Evolutionary conservation across 2,888 invertebrate species (phyloP).

Genomic region (Kryphioiulus occultus): DNA sequence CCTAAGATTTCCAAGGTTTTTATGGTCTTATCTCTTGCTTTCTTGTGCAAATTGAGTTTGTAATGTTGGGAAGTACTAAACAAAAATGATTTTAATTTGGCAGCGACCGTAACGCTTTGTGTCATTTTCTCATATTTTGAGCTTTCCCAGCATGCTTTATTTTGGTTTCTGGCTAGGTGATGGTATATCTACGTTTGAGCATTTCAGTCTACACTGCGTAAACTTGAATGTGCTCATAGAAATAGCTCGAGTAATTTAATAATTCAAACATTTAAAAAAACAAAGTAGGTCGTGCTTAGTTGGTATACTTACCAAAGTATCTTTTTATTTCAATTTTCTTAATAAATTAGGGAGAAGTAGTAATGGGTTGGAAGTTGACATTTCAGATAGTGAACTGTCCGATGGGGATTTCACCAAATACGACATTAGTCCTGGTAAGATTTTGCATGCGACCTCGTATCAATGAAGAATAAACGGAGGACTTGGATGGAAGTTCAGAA

Average conservation of each 20-base stretch:
- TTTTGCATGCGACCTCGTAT: slow-evolving; percentile 11
- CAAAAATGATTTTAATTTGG: neutral
- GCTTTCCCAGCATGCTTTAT: neutral
- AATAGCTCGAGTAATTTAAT: neutral
- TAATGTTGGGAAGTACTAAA: neutral
- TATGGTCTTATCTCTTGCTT: neutral
- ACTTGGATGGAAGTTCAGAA: slow-evolving; percentile 11
- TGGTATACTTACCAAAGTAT: neutral
- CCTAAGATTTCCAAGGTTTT: neutral
- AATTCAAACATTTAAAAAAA: neutral
- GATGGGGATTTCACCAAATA: slow-evolving; percentile 74
- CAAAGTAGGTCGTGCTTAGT: neutral
- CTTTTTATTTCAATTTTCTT: slow-evolving; percentile 48
- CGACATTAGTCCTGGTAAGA: slow-evolving; percentile 56
- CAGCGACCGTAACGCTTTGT: neutral
- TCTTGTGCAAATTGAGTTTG: neutral
- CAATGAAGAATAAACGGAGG: neutral
- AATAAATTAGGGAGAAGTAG: slow-evolving; percentile 45
- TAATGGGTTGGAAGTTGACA: slow-evolving; percentile 72
- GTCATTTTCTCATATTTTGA: neutral
- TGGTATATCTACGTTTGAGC: neutral
- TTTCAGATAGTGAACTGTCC: slow-evolving; percentile 86
- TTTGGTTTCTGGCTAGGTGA: slow-evolving; percentile 14
- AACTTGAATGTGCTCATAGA: neutral
- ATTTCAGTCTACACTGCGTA: neutral